These are phyloP conservation scores for Myanophis thanlyinensis DNA, from an alignment of 2,113 vertebrate species.

Conservation along the genomic window DNA sequence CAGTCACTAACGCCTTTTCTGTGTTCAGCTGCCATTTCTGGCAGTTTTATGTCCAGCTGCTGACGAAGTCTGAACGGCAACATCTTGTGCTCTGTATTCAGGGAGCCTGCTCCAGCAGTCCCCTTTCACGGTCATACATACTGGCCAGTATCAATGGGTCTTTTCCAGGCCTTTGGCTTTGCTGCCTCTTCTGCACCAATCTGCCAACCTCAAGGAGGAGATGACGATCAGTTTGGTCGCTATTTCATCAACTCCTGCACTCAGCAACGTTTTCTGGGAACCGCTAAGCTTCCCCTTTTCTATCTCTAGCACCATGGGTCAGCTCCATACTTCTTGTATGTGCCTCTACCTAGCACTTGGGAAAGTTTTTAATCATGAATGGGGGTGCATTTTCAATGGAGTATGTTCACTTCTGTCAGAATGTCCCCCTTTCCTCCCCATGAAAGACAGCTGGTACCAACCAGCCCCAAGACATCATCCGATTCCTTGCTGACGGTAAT, in stretches of 20 bases:
- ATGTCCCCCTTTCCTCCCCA: neutral
- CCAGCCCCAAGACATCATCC: no score
- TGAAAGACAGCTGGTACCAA: neutral
- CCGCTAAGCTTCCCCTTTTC: neutral
- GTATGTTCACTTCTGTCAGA: neutral
- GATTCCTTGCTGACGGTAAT: neutral
- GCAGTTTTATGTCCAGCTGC: neutral
- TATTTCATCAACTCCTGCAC: neutral
- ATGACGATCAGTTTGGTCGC: neutral
- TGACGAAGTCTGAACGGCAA: neutral
- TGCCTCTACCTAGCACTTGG: neutral
- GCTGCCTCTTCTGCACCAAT: neutral
- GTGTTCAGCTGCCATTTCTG: neutral
- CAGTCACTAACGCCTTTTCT: neutral
- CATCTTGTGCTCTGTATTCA: neutral
- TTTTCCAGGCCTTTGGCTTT: neutral
- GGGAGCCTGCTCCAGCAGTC: neutral
- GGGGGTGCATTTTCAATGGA: neutral
- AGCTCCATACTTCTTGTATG: neutral
- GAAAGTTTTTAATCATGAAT: neutral
- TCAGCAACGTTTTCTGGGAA: neutral
- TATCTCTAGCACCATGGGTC: neutral
- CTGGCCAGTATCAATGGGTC: neutral
- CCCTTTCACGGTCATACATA: neutral
- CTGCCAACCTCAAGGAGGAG: neutral